Evolutionary conservation across 2,113 vertebrate genomes (phyloP), one percentile per base, ranked within the genome.

Genomic region (Poecile atricapillus): DNA sequence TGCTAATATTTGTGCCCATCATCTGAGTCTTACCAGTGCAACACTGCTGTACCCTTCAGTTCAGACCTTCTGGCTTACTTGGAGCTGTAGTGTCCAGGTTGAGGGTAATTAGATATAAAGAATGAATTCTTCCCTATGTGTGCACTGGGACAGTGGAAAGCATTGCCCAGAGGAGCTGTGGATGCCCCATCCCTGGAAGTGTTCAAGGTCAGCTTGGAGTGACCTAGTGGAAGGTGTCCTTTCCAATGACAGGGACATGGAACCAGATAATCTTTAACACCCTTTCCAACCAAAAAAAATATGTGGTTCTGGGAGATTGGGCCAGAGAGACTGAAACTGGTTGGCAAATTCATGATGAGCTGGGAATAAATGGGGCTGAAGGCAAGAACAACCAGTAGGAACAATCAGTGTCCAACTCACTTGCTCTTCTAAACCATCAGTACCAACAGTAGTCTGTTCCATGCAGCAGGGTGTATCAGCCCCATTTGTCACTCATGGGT

Each of bases 401-500:
- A 5, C 30, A 56, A 33, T 16, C 44, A 64, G 7, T 6, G 17
- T 50, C 33, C 15, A 50, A 10, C 21, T 68, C 9, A 11, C 21
- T 75, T 67, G 7, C 7, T 76, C 39, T 89, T 74, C 39, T 67
- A 47, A 56, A 44, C 27, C 3, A 0, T 3, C 39, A 39, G 39
- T 39, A 39, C 39, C 11, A 39, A 12, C 39, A 39, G 7, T 8
- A 25, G 4, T 53, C 62, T 62, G n/a, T 89, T 76, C 11, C 27
- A 44, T 19, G 19, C 35, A 90, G 44, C 47, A 69, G 50, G 20
- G 18, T 53, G 2, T 20, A 67, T 43, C 64, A 64, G 14, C 24
- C 52, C 15, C 33, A 24, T 7, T 87, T 1, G 2, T 53, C 21
- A 55, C 22, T 11, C 0, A 0, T n/a, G 41, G 8, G 3, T 68